phyloP scores from a whole-genome alignment of 2,888 invertebrate species.

The Nemoura dubitans region DNA sequence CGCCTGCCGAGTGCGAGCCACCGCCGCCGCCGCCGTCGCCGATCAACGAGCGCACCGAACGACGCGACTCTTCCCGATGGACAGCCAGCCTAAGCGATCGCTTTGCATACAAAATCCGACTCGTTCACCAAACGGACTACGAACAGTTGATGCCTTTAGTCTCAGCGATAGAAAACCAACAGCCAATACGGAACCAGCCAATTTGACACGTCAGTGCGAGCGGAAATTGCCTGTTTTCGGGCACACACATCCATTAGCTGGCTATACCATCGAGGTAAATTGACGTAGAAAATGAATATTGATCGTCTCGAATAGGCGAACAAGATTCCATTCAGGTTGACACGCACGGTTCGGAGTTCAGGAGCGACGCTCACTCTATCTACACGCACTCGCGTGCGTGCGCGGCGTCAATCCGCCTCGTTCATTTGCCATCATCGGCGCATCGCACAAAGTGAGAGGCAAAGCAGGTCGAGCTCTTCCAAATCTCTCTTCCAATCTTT shows the following conservation, averaged over 20 bases:
- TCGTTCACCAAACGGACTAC: not conserved
- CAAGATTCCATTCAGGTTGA: not conserved
- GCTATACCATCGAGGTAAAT: not conserved
- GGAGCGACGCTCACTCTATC: not conserved
- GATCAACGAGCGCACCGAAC: not conserved
- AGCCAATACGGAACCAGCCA: not conserved
- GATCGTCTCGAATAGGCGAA: not conserved
- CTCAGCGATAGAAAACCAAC: not conserved
- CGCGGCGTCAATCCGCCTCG: not conserved
- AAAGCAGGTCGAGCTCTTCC: too few relatives aligned
- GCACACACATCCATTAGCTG: not conserved
- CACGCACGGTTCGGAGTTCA: not conserved
- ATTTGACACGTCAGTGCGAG: not conserved
- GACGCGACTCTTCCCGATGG: not conserved
- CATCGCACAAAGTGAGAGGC: too few relatives aligned
- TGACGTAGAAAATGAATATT: not conserved
- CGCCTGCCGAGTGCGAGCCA: not conserved
- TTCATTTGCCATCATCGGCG: too few relatives aligned
- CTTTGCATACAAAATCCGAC: not conserved
- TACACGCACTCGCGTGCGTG: not conserved
- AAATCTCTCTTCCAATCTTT: too few relatives aligned
- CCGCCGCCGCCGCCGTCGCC: not conserved
- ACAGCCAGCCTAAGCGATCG: not conserved
- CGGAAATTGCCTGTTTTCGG: not conserved
- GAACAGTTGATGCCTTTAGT: not conserved